These are phyloP conservation scores for Lasioglossum zephyrum DNA, from an alignment of 2,888 invertebrate species.

Conservation along the genomic window DNA sequence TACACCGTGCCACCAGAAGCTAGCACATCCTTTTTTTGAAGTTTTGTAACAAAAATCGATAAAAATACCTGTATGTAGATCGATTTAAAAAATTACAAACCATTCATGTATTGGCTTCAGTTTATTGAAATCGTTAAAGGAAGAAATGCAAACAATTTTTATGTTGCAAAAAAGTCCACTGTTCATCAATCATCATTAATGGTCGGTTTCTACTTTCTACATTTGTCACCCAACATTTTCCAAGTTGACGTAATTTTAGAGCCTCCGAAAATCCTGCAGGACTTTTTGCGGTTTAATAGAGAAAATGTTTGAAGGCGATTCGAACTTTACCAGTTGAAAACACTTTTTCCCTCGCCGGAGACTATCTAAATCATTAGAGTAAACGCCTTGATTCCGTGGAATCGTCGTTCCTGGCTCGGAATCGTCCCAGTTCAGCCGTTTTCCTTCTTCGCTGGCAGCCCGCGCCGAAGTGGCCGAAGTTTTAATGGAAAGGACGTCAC, in stretches of 20 bases:
- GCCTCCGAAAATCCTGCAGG: too few relatives aligned
- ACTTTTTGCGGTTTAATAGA: neutral
- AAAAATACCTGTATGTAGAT: too few relatives aligned
- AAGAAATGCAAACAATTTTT: neutral
- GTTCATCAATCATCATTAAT: neutral
- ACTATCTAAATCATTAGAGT: neutral
- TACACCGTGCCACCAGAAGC: neutral
- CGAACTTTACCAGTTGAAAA: neutral
- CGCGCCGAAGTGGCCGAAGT: slow-evolving; percentile 19
- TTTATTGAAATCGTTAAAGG: too few relatives aligned
- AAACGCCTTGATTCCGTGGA: neutral
- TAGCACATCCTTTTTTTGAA: neutral
- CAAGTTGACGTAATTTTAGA: neutral
- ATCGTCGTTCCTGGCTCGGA: neutral
- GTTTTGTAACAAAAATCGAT: neutral
- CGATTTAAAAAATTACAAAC: neutral
- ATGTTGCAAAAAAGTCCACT: neutral
- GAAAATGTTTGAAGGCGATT: neutral
- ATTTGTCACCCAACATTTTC: neutral
- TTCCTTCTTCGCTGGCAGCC: slow-evolving; percentile 1
- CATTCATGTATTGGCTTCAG: neutral
- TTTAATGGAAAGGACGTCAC: slow-evolving; percentile 46
- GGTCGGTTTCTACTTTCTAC: neutral
- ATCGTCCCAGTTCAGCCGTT: slow-evolving; percentile 30
- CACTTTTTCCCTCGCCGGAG: neutral